phyloP scores from a whole-genome alignment of 2,797 vertebrate genomes.

The Amblyopsis hoosieri region DNA sequence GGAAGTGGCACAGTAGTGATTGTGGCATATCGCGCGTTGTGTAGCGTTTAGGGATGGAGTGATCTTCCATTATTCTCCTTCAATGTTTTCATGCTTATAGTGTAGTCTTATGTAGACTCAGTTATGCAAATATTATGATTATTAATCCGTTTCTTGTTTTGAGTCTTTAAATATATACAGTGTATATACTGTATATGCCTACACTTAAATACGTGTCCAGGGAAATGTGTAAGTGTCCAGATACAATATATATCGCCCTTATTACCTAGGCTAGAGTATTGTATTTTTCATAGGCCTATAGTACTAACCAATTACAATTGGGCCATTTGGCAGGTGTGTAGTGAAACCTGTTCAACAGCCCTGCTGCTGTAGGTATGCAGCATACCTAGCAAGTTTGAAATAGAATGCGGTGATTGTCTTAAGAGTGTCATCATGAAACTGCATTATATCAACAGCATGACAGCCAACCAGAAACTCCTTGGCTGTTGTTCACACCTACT shows the following conservation, averaged over 20 bases:
- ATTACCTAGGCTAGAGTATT: too few relatives aligned
- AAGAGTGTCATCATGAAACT: slow-evolving; percentile 39
- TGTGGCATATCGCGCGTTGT: slow-evolving; percentile 15
- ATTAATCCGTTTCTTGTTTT: too few relatives aligned
- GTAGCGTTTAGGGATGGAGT: not conserved
- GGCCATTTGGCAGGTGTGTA: too few relatives aligned
- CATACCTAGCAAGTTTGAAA: slow-evolving; percentile 59
- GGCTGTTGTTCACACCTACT: slow-evolving; percentile 37
- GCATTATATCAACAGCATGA: slow-evolving; percentile 17
- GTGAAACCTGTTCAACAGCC: slow-evolving; percentile 54
- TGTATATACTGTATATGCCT: too few relatives aligned
- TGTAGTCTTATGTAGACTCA: not conserved
- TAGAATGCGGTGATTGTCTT: slow-evolving; percentile 19
- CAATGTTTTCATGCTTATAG: not conserved
- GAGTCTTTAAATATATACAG: too few relatives aligned
- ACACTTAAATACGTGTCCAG: too few relatives aligned
- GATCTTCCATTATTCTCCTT: not conserved
- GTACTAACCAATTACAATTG: too few relatives aligned
- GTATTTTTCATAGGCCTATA: too few relatives aligned
- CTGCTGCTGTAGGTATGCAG: slow-evolving; percentile 25
- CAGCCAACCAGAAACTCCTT: slow-evolving; percentile 2
- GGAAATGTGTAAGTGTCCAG: too few relatives aligned
- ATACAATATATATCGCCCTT: too few relatives aligned
- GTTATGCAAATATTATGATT: too few relatives aligned
- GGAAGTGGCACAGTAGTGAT: slow-evolving; percentile 15